Evolutionary conservation across 2,888 invertebrate species (phyloP).

Genomic region (Nipponacmea schrenckii): DNA sequence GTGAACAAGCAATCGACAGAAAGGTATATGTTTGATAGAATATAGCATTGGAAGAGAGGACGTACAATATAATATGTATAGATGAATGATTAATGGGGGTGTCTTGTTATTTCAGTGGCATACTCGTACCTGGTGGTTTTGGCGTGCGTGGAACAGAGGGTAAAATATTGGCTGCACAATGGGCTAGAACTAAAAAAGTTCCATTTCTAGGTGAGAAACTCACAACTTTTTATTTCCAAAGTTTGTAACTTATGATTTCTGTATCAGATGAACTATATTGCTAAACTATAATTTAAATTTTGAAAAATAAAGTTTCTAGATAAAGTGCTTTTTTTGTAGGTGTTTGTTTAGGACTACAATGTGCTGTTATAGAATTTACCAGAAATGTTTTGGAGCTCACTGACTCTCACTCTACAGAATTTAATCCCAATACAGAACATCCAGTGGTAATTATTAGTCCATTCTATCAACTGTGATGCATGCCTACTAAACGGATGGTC

Average conservation of each 20-base stretch:
- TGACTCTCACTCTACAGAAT: conserved; percentile 89
- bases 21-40: no score
- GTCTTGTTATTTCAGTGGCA: conserved; percentile 75
- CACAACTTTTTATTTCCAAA: background rate
- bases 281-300: no score
- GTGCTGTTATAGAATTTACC: conserved; percentile 94
- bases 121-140: conserved; percentile 97
- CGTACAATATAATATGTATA: no score
- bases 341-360: conserved; percentile 97
- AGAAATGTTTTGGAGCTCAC: conserved; percentile 81
- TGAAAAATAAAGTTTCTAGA: background rate
- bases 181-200: conserved; percentile 89
- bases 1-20: no score
- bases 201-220: conserved; percentile 86
- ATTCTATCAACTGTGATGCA: background rate
- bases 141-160: conserved; percentile 96
- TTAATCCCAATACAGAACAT: conserved; percentile 78
- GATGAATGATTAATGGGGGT: conserved; percentile 22
- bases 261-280: no score
- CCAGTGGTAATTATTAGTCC: conserved; percentile 74
- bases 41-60: no score
- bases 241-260: background rate
- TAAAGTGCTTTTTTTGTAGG: conserved; percentile 53
- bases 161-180: conserved; percentile 91
- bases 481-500: no score